Base-by-base conservation (phyloP, 2,113 vertebrate genomes). In the Ammodytes marinus region DNA sequence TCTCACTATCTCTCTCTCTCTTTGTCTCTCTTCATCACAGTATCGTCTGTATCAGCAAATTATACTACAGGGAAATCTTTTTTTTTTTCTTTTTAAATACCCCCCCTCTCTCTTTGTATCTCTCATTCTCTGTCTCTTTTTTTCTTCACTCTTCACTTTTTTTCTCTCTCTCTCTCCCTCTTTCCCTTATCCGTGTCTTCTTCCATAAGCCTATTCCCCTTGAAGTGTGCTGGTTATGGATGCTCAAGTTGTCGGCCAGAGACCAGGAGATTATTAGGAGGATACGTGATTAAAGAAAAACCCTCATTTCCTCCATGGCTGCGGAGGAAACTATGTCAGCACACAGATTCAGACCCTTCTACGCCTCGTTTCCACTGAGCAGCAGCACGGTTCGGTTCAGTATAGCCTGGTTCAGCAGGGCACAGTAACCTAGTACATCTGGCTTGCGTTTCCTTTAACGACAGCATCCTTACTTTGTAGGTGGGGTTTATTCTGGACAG, bases 1-100 rank as follows among this genome's bases (percentile, higher is more conserved):
- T 46, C 59, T 42, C 45, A 2, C 35, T 77, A 11, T 45, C 47
- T 75, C 63, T 67, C 52, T 67, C 52, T 35, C 14, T 37, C 55
- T 69, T 19, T 66, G 40, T 70, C 55, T 80, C 80, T 80, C 74
- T 87, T 77, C 85, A 88, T 92, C 78, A 81, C 85, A 84, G 86
- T 93, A 91, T 94, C 79, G 49, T 89, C 85, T 86, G 85, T 87
- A 93, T 93, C 93, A 94, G 91, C 89, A 94, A 87, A 92, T 94
- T 93, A 93, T 91, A 91, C 91, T 86, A 88, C 80, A 69, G 90
- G 88, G 91, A 86, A 86, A 85, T 91, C 52, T 87, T 89, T 86
- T 88, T 92, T 66, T 69, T 54, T 75, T 47, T 57, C 47, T 46
- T 82, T 88, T 88, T 73, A 82, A 84, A 85, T 77, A 76, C 54